Evolutionary conservation across 35 echinoderm and acorn worm genomes (phyloP), one percentile per base, ranked within the genome.

Genomic region (Nesometra sesokonis): DNA sequence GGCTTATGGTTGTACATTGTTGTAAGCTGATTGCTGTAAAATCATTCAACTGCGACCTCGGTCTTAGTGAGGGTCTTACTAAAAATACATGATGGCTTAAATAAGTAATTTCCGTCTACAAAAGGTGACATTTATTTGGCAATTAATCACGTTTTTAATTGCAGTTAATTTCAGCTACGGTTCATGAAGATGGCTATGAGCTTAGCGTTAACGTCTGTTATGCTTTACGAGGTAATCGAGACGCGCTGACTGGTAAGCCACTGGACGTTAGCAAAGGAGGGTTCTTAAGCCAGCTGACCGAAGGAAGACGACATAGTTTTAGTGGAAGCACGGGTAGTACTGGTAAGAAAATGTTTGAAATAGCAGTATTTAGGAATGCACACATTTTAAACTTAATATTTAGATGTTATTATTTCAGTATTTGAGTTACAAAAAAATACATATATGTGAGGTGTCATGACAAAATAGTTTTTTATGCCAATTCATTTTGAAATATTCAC

Each of bases 101-200:
- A 43, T 15, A 43, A 43, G 39, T 43, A 15, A 7, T 43, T 43
- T 79, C 11, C 23, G 29, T n/a, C n/a, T 31, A 31, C 77, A 79
- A 5, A 37, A n/a, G 15, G 5, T 81, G 79, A 34, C 32, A 46
- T 39, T 84, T 84, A 32, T 84, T 11, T 13, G 3, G 82, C 13
- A 84, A 39, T 46, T 84, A 37, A 32, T 37, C 30, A 13, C 1
- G 30, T 37, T 57, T n/a, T 31, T 30, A 57, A 85, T 86, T 89
- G 29, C 89, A 99, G 96, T 77, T 99, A 31, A 80, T 90, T 38
- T 84, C 92, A 82, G 92, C 96, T 35, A 88, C 96, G 39, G 96
- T 99, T 17, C 96, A 99, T 88, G 96, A 99, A 80, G 96, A 99
- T 90, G 96, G 95, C 21, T 99, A 99, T 92, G 96, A 99, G 88